Base-by-base conservation (phyloP, 2,888 invertebrate genomes). In the Troides helena region DNA sequence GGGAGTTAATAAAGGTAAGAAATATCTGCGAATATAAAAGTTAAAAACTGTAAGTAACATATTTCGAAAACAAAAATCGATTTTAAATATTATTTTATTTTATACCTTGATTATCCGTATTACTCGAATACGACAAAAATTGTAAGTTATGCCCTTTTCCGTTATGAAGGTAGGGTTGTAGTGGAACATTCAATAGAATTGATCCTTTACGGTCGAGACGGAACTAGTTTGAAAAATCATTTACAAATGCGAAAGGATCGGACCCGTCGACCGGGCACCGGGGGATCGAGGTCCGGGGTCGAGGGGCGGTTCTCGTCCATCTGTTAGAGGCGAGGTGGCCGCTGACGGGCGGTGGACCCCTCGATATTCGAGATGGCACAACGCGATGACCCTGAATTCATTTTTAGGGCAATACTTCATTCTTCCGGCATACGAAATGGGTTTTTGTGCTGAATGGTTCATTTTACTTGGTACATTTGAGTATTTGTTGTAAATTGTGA, bases 281-380 rank as follows among this genome's bases (percentile, higher is more conserved):
- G 62, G 50, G 61, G 72, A 67, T 57, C 68, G 63, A 72, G 74
- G 70, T 14, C 50, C 4, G 50, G 63, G 69, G 69, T 64, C 60
- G 64, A 6, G 75, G 50, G 72, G 67, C 62, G 74, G 67, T 69
- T 73, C 74, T 78, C 81, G 87, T 89, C 86, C 84, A 86, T 90
- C 88, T 86, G 84, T 76, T 69, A 75, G 73, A 75, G 39, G 17
- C 61, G 58, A 61, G 67, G 43, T 58, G 58, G 14, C 30, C 78
- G 79, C 80, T 84, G 87, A 87, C 86, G 85, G 82, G 85, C 85
- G 86, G 85, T 85, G 39, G 83, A 80, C 81, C 80, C 82, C 85
- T 30, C 62, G 87, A 88, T 88, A 88, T 85, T 82, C 77, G 81
- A 86, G 87, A 88, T 87, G 90, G 88, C 90, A 88, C 62, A 65